Evolutionary conservation across 1,140 invertebrate genomes (phyloP).

Genomic region (Musca domestica): DNA sequence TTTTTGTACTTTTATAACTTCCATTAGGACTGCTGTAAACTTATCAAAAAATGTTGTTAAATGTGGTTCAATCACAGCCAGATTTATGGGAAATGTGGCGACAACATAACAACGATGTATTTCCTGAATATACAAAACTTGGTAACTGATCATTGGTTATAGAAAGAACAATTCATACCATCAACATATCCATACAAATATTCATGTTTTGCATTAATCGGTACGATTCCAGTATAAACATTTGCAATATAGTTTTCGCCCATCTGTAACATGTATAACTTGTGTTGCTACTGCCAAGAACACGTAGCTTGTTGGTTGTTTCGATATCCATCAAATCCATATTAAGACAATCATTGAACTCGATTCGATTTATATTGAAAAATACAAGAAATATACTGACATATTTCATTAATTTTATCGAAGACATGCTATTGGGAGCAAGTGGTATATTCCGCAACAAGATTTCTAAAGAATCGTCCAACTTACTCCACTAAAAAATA

Average conservation of each 20-base stretch:
- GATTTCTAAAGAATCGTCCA: slow-evolving; percentile 27
- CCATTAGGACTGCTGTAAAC: slow-evolving; percentile 23
- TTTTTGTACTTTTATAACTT: slow-evolving; percentile 18
- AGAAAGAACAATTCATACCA: too few relatives aligned
- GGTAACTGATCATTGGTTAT: too few relatives aligned
- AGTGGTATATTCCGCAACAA: slow-evolving; percentile 24
- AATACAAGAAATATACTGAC: slow-evolving; percentile 7
- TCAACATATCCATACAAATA: slow-evolving; percentile 15
- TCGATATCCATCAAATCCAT: not conserved
- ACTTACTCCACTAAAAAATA: slow-evolving; percentile 23
- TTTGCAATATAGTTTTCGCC: slow-evolving; percentile 24
- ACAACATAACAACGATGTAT: slow-evolving; percentile 24
- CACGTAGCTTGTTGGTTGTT: not conserved
- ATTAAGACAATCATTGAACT: slow-evolving; percentile 8
- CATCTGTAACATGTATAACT: slow-evolving; percentile 23
- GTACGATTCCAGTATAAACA: slow-evolving; percentile 24
- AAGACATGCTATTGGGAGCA: not conserved
- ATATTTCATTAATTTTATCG: slow-evolving; percentile 17
- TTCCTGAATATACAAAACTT: slow-evolving; percentile 21
- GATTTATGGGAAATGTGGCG: slow-evolving; percentile 17
- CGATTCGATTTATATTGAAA: slow-evolving; percentile 24
- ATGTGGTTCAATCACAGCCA: slow-evolving; percentile 18
- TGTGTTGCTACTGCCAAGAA: slow-evolving; percentile 11
- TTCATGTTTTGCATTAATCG: slow-evolving; percentile 20
- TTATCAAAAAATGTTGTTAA: slow-evolving; percentile 25